Conservation (phyloP, 2,797 vertebrate species). For the Rhadinocentrus ornatus region DNA sequence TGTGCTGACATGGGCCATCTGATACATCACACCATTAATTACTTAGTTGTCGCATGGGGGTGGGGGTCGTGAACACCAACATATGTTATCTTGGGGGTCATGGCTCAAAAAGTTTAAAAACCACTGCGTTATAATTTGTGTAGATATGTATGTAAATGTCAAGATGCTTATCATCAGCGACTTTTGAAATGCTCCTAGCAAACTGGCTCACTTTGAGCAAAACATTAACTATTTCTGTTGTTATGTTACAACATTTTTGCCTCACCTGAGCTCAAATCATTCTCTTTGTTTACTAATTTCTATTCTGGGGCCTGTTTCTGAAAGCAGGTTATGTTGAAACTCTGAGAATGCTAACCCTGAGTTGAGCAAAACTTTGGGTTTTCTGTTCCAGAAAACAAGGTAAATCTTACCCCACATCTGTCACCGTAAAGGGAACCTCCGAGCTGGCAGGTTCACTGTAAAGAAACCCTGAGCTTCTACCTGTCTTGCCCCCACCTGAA, state of each 20-base stretch:
- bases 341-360: not conserved
- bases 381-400: too few relatives aligned
- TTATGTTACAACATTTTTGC: constrained; percentile 3
- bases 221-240: not conserved
- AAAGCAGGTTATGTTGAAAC: not conserved
- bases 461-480: too few relatives aligned
- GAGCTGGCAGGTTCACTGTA: too few relatives aligned
- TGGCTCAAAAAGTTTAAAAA: too few relatives aligned
- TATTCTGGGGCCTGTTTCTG: constrained; percentile 11
- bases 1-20: too few relatives aligned
- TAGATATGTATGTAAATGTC: not conserved
- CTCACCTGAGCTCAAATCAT: not conserved
- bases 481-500: too few relatives aligned
- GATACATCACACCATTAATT: too few relatives aligned
- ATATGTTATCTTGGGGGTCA: too few relatives aligned
- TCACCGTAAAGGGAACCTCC: too few relatives aligned
- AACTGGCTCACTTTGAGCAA: not conserved
- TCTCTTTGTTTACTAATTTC: constrained; percentile 31
- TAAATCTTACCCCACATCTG: too few relatives aligned
- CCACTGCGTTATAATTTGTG: not conserved
- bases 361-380: too few relatives aligned
- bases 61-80: too few relatives aligned
- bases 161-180: not conserved
- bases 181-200: not conserved
- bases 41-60: not conserved